A percentile compares a stretch with the other conserved stretches of the same genome.
Evolutionary conservation across 2,113 vertebrate species (phyloP).

Genomic region (Neolamprologus caudopunctatus): DNA sequence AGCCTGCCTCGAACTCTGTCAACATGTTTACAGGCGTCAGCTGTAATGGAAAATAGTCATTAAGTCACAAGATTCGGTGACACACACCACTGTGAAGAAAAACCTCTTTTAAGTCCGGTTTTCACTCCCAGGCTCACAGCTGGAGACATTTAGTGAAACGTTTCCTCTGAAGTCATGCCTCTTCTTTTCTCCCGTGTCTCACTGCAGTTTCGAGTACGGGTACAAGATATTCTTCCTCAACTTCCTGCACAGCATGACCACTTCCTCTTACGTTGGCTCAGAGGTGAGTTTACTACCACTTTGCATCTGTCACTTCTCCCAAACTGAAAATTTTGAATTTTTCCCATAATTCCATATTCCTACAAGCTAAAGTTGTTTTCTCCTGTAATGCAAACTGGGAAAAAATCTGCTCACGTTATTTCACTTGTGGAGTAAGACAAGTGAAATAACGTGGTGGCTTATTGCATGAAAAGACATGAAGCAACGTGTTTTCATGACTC

Average conservation of each 20-base stretch:
- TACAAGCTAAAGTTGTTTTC: not conserved
- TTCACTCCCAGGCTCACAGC: not conserved
- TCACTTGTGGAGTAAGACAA: not conserved
- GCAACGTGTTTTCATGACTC: not conserved
- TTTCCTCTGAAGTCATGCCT: not conserved
- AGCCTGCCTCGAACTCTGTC: not conserved
- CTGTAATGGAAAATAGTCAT: not conserved
- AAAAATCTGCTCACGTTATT: not conserved
- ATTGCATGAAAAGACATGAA: not conserved
- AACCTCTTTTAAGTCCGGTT: fast-evolving
- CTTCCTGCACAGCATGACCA: constrained; percentile 84
- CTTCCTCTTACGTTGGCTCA: constrained; percentile 90
- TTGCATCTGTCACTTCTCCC: not conserved
- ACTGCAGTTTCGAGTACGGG: constrained; percentile 79
- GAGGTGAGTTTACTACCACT: constrained; percentile 74
- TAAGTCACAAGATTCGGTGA: not conserved
- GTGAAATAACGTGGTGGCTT: not conserved
- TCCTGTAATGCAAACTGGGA: not conserved
- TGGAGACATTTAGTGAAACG: not conserved
- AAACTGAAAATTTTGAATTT: not conserved
- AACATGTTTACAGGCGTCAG: not conserved
- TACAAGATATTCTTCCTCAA: constrained; percentile 80
- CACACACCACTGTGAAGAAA: not conserved
- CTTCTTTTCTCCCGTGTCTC: not conserved
- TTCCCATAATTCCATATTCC: not conserved